A percentile compares a stretch with the other conserved stretches of the same genome.
These are phyloP conservation scores for Himalopsyche kuldschensis DNA, from an alignment of 2,888 invertebrate genomes.

Conservation along the genomic window DNA sequence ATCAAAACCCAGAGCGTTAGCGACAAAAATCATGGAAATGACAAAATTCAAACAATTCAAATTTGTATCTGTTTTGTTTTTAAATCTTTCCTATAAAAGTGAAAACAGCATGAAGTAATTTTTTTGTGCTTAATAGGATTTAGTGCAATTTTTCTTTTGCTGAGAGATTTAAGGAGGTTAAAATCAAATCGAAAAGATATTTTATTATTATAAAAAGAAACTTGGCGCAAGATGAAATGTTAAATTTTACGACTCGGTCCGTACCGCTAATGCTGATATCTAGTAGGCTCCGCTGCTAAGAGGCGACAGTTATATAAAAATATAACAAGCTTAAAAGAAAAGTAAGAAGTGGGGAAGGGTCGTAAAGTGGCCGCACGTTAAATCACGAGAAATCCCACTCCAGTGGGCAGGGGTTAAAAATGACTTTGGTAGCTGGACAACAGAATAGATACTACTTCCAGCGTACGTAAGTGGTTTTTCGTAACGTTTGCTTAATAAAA, in stretches of 20 bases:
- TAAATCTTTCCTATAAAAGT: neutral
- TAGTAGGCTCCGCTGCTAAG: conserved; percentile 4
- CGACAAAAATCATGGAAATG: too few species aligned
- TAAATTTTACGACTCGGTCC: conserved; percentile 32
- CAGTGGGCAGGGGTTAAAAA: neutral
- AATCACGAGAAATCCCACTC: neutral
- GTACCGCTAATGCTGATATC: conserved; percentile 31
- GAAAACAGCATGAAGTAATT: neutral
- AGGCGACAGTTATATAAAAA: conserved; percentile 21
- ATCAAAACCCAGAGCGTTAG: too few species aligned
- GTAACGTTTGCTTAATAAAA: too few species aligned
- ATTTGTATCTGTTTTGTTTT: neutral
- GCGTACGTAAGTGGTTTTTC: too few species aligned
- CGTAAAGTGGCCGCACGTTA: conserved; percentile 2
- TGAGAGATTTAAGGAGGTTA: neutral
- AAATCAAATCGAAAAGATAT: neutral
- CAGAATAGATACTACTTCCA: neutral
- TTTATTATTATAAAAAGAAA: conserved; percentile 17
- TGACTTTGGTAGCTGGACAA: neutral
- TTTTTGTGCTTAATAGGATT: neutral
- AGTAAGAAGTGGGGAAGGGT: conserved; percentile 4
- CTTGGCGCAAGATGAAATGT: conserved; percentile 31
- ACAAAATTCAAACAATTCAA: too few species aligned
- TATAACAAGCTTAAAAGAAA: conserved; percentile 14
- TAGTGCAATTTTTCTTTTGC: neutral